These are phyloP conservation scores for Hemichromis elongatus DNA, from an alignment of 2,113 vertebrate species.

Conservation along the genomic window DNA sequence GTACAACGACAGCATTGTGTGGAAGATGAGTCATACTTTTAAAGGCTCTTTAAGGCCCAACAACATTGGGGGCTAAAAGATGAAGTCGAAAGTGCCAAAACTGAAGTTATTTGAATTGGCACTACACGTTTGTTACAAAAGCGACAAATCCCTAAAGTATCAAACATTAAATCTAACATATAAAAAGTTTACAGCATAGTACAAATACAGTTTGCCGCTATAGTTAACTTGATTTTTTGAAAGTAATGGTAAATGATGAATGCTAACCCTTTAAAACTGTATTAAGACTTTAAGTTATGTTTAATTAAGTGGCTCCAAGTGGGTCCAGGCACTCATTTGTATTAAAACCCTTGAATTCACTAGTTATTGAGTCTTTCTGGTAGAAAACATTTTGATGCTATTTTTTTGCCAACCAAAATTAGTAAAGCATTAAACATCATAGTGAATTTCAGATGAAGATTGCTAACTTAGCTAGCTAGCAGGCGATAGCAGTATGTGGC, in stretches of 20 bases:
- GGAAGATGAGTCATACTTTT: neutral
- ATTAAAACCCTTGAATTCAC: neutral
- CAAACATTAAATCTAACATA: neutral
- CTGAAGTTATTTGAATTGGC: neutral
- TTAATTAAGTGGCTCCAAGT: neutral
- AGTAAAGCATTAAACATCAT: neutral
- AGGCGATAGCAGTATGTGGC: neutral
- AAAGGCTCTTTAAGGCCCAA: neutral
- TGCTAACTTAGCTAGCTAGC: neutral
- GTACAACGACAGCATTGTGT: neutral
- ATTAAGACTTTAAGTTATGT: neutral
- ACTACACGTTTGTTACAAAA: neutral
- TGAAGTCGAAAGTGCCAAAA: neutral
- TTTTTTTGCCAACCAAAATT: neutral
- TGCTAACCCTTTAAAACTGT: neutral
- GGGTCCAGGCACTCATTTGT: neutral
- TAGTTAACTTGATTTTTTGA: neutral
- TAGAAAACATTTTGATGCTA: neutral
- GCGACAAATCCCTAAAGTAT: neutral
- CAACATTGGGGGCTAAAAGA: neutral
- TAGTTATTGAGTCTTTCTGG: neutral
- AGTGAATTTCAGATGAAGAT: neutral
- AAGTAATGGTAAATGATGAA: neutral
- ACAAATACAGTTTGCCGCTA: neutral
- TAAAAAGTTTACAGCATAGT: too few relatives aligned